Percentiles rank a stretch among this genome's conserved stretches.
Evolutionary conservation across 2,797 vertebrate species (phyloP).

Genomic region (Alcedo quadribrachys): DNA sequence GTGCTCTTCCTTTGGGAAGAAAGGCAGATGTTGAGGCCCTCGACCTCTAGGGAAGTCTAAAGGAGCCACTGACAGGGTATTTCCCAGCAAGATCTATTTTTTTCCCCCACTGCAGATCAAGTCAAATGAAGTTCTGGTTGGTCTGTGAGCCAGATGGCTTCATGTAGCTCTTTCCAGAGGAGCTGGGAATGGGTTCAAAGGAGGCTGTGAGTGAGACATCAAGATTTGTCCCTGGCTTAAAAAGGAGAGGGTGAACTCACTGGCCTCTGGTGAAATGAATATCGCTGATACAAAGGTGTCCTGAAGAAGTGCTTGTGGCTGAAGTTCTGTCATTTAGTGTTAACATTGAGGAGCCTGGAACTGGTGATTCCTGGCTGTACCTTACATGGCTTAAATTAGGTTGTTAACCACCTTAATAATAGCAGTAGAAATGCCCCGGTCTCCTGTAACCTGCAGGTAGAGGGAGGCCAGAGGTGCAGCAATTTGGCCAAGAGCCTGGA

Average conservation of each 20-base stretch:
- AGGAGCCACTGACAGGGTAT: background rate
- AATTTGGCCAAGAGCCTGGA: background rate
- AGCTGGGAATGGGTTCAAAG: background rate
- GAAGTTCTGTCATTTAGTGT: background rate
- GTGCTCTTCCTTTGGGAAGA: background rate
- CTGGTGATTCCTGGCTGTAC: background rate
- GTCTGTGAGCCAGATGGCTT: background rate
- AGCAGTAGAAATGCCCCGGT: background rate
- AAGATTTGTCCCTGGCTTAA: background rate
- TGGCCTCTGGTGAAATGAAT: background rate
- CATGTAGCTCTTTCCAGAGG: background rate
- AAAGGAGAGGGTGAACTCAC: background rate
- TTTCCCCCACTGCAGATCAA: background rate
- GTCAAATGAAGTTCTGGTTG: background rate
- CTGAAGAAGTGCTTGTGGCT: background rate
- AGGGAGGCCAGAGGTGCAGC: background rate
- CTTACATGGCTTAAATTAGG: background rate
- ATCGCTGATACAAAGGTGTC: background rate
- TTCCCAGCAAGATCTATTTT: background rate
- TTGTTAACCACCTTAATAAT: background rate
- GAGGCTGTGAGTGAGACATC: background rate
- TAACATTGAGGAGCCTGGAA: background rate
- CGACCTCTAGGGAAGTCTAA: accelerated
- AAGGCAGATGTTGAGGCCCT: background rate
- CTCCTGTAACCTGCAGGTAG: background rate